Base-by-base conservation (phyloP, 2,797 vertebrate species). In the Staurois parvus region DNA sequence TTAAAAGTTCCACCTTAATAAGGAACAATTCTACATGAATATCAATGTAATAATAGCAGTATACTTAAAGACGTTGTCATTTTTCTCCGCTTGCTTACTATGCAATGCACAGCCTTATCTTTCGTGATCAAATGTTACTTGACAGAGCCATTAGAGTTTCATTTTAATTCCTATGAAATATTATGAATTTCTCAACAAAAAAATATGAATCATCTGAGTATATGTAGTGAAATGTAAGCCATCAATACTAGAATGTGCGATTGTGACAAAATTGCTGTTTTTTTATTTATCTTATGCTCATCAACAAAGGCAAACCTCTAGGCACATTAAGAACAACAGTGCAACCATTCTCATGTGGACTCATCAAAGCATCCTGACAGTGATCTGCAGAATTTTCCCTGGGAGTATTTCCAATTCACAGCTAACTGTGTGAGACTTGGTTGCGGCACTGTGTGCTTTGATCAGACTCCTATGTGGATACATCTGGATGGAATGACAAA, bases 361-460 rank as follows among this genome's bases (percentile, higher is more conserved):
- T 88, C 74, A 72, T 69, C 34, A 79, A 88, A 90, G 88, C 28
- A 83, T 72, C 37, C 64, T 85, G 81, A 76, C 28, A 37, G 34
- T 82, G 10, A 86, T 69, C 74, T 87, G 81, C 0, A 69, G 78
- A 32, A 10, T 84, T 89, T 92, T 83, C 86, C 87, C 1, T 11
- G 75, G 79, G 86, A 79, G 85, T 34, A 7, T 48, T 45, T 29
- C 68, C 82, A 85, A 32, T 40, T 87, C 89, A 88, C 84, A 69
- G 84, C 85, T 87, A 45, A 88, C 86, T 69, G 66, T 86, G 87
- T 1, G 4, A 89, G 83, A 19, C 85, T 89, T 85, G 80, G 87
- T 89, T 1, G 0, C 80, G 83, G 83, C 87, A 86, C 88, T 88
- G 90, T 88, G 89, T 90, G 83, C 89, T 92, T 91, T 89, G 87